A percentile compares a stretch with the other conserved stretches of the same genome.
These are phyloP conservation scores for Cryptomyrus ogoouensis DNA, from an alignment of 2,113 vertebrate genomes.

Conservation along the genomic window DNA sequence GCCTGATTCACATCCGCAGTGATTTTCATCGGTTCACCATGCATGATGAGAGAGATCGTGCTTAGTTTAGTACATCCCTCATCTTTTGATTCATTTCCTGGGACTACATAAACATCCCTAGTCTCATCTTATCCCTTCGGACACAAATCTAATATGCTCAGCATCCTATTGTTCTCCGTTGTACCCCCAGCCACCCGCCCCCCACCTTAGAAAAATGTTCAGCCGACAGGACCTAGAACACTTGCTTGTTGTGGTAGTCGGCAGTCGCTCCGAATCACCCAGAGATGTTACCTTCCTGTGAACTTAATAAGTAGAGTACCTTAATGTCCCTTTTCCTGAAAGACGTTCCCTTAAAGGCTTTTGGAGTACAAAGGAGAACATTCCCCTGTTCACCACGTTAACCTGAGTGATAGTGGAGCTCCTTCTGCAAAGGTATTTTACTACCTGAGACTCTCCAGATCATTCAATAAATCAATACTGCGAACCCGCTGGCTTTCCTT, in stretches of 20 bases:
- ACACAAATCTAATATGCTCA: neutral
- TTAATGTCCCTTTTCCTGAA: slow-evolving; percentile 52
- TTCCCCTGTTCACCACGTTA: neutral
- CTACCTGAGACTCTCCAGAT: slow-evolving; percentile 50
- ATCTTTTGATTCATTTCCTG: neutral
- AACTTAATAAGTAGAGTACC: slow-evolving; percentile 30
- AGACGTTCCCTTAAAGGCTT: slow-evolving; percentile 45
- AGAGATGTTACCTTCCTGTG: slow-evolving; percentile 18
- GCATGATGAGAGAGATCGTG: neutral
- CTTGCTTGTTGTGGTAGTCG: slow-evolving; percentile 15
- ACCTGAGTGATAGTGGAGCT: neutral
- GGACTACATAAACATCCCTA: neutral
- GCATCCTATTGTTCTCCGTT: neutral
- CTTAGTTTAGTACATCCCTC: neutral
- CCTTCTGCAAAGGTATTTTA: neutral
- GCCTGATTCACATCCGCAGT: neutral
- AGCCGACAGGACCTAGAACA: neutral
- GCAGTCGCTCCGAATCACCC: neutral
- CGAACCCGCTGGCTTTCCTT: slow-evolving; percentile 60
- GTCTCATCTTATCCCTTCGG: neutral
- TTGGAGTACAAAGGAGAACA: slow-evolving; percentile 51
- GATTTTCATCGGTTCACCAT: neutral
- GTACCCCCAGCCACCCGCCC: neutral
- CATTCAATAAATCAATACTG: slow-evolving; percentile 59
- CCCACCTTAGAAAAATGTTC: neutral